Conservation (phyloP, 1,140 invertebrate genomes). For the Andricus grossulariae region DNA sequence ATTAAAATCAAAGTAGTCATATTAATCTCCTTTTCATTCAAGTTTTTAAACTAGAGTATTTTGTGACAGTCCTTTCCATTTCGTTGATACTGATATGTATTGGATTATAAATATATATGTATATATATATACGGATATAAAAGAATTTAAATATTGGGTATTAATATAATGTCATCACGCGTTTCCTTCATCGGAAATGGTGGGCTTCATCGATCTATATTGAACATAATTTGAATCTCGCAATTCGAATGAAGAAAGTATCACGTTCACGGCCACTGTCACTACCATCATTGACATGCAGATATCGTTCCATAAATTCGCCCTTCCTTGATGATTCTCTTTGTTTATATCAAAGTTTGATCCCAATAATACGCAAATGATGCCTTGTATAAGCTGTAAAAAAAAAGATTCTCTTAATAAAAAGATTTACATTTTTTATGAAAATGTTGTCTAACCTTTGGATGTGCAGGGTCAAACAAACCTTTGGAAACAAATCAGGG, state of each 20-base stretch:
- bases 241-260: constrained; percentile 79
- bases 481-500: too few species aligned
- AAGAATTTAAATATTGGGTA: constrained; percentile 17
- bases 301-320: constrained; percentile 80
- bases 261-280: constrained; percentile 78
- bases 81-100: background rate
- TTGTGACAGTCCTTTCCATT: constrained; percentile 3
- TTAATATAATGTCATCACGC: constrained; percentile 13
- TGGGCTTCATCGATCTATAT: constrained; percentile 34
- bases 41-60: background rate
- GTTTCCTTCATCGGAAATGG: constrained; percentile 19
- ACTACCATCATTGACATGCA: constrained; percentile 78
- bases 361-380: constrained; percentile 79
- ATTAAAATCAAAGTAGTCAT: too few species aligned
- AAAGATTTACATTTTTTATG: constrained; percentile 2
- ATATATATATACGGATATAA: constrained; percentile 26
- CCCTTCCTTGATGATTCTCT: constrained; percentile 77
- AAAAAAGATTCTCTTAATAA: constrained; percentile 1
- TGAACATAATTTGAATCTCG: constrained; percentile 56
- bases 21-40: too few species aligned
- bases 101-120: background rate
- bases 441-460: background rate
- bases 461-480: too few species aligned
- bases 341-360: constrained; percentile 80
- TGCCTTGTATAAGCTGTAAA: constrained; percentile 78